Conservation (phyloP, 1,140 invertebrate species). For the Apis florea region DNA sequence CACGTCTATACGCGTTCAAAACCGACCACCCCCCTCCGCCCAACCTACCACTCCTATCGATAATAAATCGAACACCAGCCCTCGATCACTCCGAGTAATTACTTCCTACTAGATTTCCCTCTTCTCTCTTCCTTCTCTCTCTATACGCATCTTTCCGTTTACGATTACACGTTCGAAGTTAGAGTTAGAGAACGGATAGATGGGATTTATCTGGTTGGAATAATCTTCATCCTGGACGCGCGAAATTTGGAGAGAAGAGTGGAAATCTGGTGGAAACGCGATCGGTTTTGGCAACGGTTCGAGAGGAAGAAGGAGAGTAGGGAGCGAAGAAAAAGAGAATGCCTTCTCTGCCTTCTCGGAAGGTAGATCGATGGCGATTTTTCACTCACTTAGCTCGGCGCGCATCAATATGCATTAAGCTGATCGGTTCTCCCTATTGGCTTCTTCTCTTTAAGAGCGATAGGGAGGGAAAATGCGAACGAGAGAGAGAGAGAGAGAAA, state of each 20-base stretch:
- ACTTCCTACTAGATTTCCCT: background rate
- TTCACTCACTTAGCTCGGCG: slow-evolving; percentile 79
- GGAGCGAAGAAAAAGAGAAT: slow-evolving; percentile 55
- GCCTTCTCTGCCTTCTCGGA: slow-evolving; percentile 63
- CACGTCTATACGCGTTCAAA: slow-evolving; percentile 53
- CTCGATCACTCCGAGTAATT: background rate
- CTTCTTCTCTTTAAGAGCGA: slow-evolving; percentile 66
- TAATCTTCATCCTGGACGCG: background rate
- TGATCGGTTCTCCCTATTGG: slow-evolving; percentile 78
- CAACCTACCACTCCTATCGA: slow-evolving; percentile 38
- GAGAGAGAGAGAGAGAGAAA: slow-evolving; percentile 11
- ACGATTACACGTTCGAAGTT: too few relatives aligned
- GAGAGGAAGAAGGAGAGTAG: slow-evolving; percentile 38
- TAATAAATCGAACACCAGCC: slow-evolving; percentile 11
- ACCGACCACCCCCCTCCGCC: slow-evolving; percentile 2
- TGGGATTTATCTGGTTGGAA: background rate
- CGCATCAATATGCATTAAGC: slow-evolving; percentile 81
- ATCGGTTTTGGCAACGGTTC: slow-evolving; percentile 26
- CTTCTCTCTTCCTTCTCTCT: too few relatives aligned
- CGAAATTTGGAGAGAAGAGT: background rate
- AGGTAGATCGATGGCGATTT: slow-evolving; percentile 79
- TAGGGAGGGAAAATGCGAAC: slow-evolving; percentile 50
- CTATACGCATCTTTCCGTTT: too few relatives aligned
- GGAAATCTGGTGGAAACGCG: slow-evolving; percentile 49
- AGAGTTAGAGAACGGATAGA: background rate